Conservation (phyloP, 2,113 vertebrate species). For the Dasyurus viverrinus region DNA sequence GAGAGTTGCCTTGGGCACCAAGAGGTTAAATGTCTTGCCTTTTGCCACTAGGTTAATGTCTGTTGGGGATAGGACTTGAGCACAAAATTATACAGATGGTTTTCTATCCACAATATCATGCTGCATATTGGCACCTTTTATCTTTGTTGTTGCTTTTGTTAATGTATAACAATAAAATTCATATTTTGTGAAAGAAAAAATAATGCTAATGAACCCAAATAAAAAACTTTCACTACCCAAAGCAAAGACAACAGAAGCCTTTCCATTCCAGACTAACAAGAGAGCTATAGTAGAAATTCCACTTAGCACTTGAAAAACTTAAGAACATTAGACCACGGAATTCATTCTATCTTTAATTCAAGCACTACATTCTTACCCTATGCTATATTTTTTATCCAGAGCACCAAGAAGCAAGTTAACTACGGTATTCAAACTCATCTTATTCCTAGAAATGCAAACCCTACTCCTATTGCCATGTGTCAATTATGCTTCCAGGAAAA, state of each 20-base stretch:
- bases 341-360: constrained; percentile 50
- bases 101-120: not conserved
- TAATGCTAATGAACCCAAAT: constrained; percentile 40
- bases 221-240: constrained; percentile 47
- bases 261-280: constrained; percentile 48
- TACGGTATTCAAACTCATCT: constrained; percentile 39
- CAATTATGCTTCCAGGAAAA: constrained; percentile 42
- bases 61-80: not conserved
- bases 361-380: not conserved
- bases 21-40: not conserved
- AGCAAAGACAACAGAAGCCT: constrained; percentile 55
- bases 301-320: constrained; percentile 41
- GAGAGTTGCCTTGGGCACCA: not conserved
- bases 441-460: not conserved
- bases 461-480: not conserved
- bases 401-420: constrained; percentile 46
- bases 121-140: not conserved
- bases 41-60: not conserved
- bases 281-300: constrained; percentile 54
- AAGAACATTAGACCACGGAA: constrained; percentile 16
- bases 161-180: constrained; percentile 43
- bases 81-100: not conserved
- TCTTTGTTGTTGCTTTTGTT: not conserved
- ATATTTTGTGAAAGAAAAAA: constrained; percentile 16
- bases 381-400: constrained; percentile 42